Percentiles rank a stretch among this genome's conserved stretches.
Conservation (phyloP, 2,797 vertebrate genomes). For the Gymnoscopelus microlampas region DNA sequence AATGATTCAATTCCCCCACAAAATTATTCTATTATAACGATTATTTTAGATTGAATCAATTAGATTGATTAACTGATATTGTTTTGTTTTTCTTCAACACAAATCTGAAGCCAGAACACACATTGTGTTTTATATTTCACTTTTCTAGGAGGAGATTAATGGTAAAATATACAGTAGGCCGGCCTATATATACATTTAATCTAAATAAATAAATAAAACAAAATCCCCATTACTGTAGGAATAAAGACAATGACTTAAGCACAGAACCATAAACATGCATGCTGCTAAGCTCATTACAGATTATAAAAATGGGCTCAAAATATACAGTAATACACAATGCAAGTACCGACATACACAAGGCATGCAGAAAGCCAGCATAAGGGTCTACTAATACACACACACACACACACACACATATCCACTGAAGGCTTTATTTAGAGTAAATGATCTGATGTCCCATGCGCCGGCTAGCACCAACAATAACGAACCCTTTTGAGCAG, state of each 20-base stretch:
- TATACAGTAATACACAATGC: conserved; percentile 28
- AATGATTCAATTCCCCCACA: no score
- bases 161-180: conserved; percentile 32
- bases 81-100: no score
- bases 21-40: no score
- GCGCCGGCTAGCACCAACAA: no score
- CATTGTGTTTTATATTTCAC: conserved; percentile 51
- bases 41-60: neutral
- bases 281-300: conserved; percentile 73
- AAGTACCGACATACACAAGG: conserved; percentile 24
- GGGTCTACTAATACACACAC: conserved; percentile 3
- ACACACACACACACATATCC: conserved; percentile 14
- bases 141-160: conserved; percentile 65
- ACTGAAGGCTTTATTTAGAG: conserved; percentile 20
- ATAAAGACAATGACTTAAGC: conserved; percentile 72
- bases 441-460: no score
- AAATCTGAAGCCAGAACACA: no score
- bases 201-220: conserved; percentile 25
- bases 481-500: no score
- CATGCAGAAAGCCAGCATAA: conserved; percentile 9
- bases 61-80: no score
- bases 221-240: conserved; percentile 61
- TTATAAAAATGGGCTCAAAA: conserved; percentile 55
- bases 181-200: conserved; percentile 57
- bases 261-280: conserved; percentile 55